phyloP scores from a whole-genome alignment of 2,797 vertebrate genomes.

The Hydrocynus forskahlii region DNA sequence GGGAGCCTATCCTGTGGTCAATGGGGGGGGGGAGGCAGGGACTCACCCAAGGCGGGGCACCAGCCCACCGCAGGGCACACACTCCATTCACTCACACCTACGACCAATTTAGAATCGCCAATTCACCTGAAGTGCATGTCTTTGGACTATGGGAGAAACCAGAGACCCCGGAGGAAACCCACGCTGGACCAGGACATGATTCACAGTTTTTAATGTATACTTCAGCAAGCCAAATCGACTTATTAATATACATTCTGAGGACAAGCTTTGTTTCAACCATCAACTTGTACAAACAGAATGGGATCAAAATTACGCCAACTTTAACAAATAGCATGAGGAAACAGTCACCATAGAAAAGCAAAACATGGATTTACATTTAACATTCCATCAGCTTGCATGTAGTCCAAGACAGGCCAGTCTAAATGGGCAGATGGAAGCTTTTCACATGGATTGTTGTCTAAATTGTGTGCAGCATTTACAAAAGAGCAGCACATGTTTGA shows the following conservation, averaged over 20 bases:
- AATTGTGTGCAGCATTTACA: slow-evolving; percentile 39
- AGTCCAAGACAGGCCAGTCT: slow-evolving; percentile 20
- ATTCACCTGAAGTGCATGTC: too few species aligned
- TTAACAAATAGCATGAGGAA: not conserved
- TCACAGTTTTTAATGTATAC: not conserved
- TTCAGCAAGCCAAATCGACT: slow-evolving; percentile 4
- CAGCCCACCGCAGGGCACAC: too few species aligned
- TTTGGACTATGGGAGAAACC: too few species aligned
- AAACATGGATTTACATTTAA: not conserved
- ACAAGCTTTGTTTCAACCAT: slow-evolving; percentile 27
- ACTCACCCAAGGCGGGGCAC: too few species aligned
- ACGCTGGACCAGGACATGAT: not conserved
- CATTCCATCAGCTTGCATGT: not conserved
- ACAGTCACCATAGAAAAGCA: not conserved
- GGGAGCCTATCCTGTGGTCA: too few species aligned
- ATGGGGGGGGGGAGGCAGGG: too few species aligned
- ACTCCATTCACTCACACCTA: too few species aligned
- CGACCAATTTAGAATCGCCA: too few species aligned
- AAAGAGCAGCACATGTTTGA: not conserved
- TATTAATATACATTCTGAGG: not conserved
- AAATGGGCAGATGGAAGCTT: slow-evolving; percentile 41
- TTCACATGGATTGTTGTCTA: slow-evolving; percentile 44
- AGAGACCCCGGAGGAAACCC: too few species aligned
- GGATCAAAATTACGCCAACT: too few species aligned
- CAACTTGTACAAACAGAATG: slow-evolving; percentile 7